Base-by-base conservation (phyloP, 2,113 vertebrate genomes). In the Haemorhous mexicanus region DNA sequence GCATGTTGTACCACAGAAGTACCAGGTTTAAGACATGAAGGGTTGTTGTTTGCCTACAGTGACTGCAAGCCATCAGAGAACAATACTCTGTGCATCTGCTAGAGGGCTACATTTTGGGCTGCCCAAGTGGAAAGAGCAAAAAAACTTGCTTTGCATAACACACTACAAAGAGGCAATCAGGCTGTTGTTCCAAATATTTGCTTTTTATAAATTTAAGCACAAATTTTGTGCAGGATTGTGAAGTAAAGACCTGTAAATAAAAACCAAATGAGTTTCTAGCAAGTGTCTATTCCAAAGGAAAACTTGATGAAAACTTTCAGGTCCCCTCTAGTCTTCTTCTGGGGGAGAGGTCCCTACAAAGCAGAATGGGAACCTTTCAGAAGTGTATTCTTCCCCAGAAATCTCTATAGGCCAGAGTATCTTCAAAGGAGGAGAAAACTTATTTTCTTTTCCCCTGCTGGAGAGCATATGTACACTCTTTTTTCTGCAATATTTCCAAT, bases 211-310 rank as follows among this genome's bases (percentile, higher is more conserved):
- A 74, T 46, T 7, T 55, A 49, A 56, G 26, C 6, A 37, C 14
- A 32, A 37, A 30, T 56, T 77, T 59, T 49, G 10, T 53, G 53
- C 28, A 28, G 22, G 33, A 32, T 12, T 49, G 24, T 59, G 59
- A 67, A 41, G 14, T 53, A 39, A 49, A 81, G 30, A 3, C 22
- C 20, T 58, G 55, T 62, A 53, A 27, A 23, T 39, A 61, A 18
- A 50, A 63, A 32, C 4, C 2, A 18, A 78, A 17, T 0, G 1
- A 80, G 20, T 55, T 28, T 13, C 33, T 20, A 32, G 17, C 17
- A 50, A 33, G 33, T 43, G 26, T 37, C 33, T 8, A 2, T 46
- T 44, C 27, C 10, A 32, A 53, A 32, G 22, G 21, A 59, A 24
- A 49, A 5, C 4, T 32, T 39, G 47, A 32, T 22, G 21, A 63